These are phyloP conservation scores for Suricata suricatta DNA, from an alignment of 2,113 vertebrate species.

Conservation along the genomic window DNA sequence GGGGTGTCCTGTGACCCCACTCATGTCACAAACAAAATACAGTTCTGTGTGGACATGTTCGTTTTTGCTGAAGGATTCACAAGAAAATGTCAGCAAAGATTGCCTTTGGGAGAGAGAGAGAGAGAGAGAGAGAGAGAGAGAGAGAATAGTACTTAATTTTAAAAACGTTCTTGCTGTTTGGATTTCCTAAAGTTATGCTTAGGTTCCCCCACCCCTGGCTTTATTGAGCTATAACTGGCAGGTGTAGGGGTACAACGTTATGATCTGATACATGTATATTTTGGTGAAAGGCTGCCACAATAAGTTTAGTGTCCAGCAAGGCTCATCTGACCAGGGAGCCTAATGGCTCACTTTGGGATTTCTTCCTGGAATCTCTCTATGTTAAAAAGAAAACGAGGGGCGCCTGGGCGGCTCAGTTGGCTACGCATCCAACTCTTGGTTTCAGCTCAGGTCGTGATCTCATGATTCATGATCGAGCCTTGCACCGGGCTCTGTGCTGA, in stretches of 20 bases:
- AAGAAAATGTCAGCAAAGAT: neutral
- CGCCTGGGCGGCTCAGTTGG: too few species aligned
- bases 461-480: too few species aligned
- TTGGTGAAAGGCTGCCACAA: neutral
- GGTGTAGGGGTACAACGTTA: neutral
- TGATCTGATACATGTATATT: neutral
- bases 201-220: neutral
- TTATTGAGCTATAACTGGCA: neutral
- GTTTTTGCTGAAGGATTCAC: neutral
- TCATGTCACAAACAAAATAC: neutral
- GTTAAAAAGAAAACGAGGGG: neutral
- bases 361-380: neutral
- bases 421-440: too few species aligned
- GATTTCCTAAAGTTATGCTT: neutral
- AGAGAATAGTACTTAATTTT: neutral
- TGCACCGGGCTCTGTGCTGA: too few species aligned
- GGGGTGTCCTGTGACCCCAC: rapidly evolving
- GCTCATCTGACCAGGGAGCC: neutral
- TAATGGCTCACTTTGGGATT: neutral
- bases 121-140: neutral
- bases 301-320: neutral
- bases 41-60: neutral
- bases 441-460: too few species aligned
- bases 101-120: neutral
- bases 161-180: neutral